A percentile compares a stretch with the other conserved stretches of the same genome.
Conservation (phyloP, 2,113 vertebrate genomes). For the Rhinolophus ferrumequinum region DNA sequence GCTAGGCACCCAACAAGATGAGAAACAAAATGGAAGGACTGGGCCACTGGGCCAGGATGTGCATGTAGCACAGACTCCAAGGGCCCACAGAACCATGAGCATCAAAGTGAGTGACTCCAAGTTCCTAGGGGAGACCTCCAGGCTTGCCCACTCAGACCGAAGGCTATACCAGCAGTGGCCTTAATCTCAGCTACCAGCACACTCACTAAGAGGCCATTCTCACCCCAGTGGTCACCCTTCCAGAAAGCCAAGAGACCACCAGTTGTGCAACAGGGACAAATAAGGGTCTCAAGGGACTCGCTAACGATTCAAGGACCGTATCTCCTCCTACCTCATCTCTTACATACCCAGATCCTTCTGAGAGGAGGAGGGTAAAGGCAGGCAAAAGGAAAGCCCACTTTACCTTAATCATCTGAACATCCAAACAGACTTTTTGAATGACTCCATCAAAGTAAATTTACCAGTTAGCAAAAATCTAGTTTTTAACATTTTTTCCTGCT, state of each 20-base stretch:
- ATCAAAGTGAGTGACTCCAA: background rate
- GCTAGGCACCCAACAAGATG: background rate
- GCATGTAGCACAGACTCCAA: background rate
- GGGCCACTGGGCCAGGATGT: background rate
- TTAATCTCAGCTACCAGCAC: background rate
- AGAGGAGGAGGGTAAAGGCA: background rate
- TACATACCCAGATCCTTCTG: background rate
- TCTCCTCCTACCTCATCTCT: background rate
- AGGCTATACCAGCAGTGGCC: background rate
- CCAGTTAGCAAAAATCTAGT: background rate
- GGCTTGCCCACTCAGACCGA: background rate
- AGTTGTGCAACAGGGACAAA: background rate
- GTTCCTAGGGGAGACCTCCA: background rate
- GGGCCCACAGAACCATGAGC: background rate
- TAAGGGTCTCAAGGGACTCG: background rate
- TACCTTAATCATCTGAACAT: background rate
- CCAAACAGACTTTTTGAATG: background rate
- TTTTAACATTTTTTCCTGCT: background rate
- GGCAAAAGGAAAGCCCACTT: background rate
- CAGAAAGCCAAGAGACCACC: background rate
- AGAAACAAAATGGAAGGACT: background rate
- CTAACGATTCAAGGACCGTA: background rate
- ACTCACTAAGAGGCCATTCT: background rate
- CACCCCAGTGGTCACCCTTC: background rate
- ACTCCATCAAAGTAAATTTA: background rate